Evolutionary conservation across 1,140 invertebrate species (phyloP), one percentile per base, ranked within the genome.

Genomic region (Apocrypta bakeri): DNA sequence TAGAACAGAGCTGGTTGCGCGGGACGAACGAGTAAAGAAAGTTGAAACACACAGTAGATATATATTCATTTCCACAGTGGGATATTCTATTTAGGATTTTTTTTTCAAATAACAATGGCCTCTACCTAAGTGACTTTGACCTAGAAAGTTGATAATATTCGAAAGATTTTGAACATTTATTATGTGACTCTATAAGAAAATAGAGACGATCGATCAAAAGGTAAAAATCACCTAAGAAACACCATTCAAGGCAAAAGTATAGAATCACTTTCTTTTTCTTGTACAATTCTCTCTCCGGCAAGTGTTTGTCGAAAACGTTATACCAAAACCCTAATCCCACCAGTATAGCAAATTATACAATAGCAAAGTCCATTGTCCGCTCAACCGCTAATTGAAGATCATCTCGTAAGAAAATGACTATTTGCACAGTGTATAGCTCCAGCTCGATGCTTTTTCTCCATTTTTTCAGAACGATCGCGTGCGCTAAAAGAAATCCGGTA

Each of bases 1-100:
- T 8, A 64, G 25, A 24, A 17, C 4, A 21, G 61, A 24, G 11
- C 29, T 33, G 25, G 27, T 69, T 69, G 68, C 27, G 14, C 68
- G 29, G 14, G 48, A 56, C 48, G 37, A 71, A 71, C 31, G 68
- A 31, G 68, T 71, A 71, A 71, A 71, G 31, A 73, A 73, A 73
- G 71, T 40, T 42, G 14, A 42, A 42, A 71, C 7, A 12, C 29
- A 73, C 71, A 73, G 29, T 71, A 3, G 68, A 71, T n/a, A 12
- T n/a, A n/a, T n/a, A 71, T 71, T 71, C 29, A 71, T 71, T 71
- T 37, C 37, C 63, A 66, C 63, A 29, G 24, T 29, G 63, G 27
- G 8, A 56, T 56, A 56, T 56, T 56, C 48, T 21, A 17, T 17
- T 56, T 17, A 56, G 48, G 48, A 7, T 4, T 63, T 63, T 63